Evolutionary conservation across 2,888 invertebrate species (phyloP), one percentile per base, ranked within the genome.

Genomic region (Eristalis intricaria): DNA sequence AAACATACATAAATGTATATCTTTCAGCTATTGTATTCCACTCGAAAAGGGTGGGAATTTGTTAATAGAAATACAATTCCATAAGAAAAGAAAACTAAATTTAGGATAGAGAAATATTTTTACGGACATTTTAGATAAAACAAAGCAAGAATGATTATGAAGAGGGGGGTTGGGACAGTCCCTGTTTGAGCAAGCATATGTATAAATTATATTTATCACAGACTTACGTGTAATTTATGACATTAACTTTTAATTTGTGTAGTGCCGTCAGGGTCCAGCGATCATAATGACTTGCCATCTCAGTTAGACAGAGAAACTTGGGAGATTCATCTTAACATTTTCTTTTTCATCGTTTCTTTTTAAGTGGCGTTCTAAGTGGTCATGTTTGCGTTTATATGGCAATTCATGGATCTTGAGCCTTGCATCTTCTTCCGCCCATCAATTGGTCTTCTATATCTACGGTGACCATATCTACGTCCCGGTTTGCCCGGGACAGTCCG

Each of bases 41-140:
- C 35, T 23, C 4, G 38, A 61, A 32, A 56, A 23, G 32, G 32
- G 75, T 70, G 81, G 40, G 26, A 50, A 58, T 76, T 76, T 70
- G 75, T 82, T 82, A 60, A 76, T 58, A 70, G 15, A 75, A 61
- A 58, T 35, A 11, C 13, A 68, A 38, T 64, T 56, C 58, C 40
- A 10, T 13, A 19, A 74, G 11, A 66, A 26, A 74, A 3, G 64
- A 26, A 65, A 63, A 32, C 4, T 5, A 32, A 32, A 32, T 78
- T 29, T 86, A 86, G 86, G 86, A 83, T 86, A 86, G 83, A 40
- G 65, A 86, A 86, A 86, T 86, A 86, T 86, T 86, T 86, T 70
- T 83, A 86, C 86, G 70, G 75, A 75, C 83, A 71, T 78, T 78
- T 66, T 79, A 86, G 86, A 74, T 86, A 82, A 86, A 78, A 32